phyloP scores from a whole-genome alignment of 2,888 invertebrate genomes.

The Macaria notata region DNA sequence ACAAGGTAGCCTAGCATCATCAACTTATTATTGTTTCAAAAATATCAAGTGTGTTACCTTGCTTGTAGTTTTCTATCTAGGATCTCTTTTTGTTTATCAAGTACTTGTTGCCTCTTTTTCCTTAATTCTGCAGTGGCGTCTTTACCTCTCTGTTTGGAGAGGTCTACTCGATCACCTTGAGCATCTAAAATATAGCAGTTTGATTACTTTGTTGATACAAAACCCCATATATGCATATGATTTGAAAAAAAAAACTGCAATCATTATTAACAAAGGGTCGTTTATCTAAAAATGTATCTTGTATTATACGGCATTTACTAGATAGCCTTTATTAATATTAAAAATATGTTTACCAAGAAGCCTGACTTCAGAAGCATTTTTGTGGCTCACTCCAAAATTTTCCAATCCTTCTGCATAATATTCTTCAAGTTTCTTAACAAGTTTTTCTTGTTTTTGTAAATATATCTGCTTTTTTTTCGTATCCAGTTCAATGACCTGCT shows the following conservation, averaged over 20 bases:
- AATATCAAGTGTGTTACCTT: constrained; percentile 43
- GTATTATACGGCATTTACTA: no score
- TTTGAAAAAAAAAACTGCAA: no score
- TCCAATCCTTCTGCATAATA: constrained; percentile 59
- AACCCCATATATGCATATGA: no score
- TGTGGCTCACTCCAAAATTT: constrained; percentile 65
- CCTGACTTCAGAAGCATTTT: constrained; percentile 51
- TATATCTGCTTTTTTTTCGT: constrained; percentile 63
- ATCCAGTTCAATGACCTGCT: constrained; percentile 57
- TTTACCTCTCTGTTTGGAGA: constrained; percentile 63
- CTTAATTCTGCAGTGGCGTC: constrained; percentile 63
- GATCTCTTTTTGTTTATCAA: constrained; percentile 65
- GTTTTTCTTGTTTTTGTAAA: constrained; percentile 61
- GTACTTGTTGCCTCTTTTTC: constrained; percentile 60
- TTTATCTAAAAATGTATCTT: no score
- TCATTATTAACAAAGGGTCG: no score
- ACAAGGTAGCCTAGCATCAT: no score
- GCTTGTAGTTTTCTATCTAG: constrained; percentile 70
- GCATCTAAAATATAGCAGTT: constrained; percentile 36
- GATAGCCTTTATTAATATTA: no score
- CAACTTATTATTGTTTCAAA: no score
- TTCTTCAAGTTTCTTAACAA: constrained; percentile 64
- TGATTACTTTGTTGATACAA: no score
- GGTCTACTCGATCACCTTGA: constrained; percentile 48
- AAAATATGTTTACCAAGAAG: constrained; percentile 43